Base-by-base conservation (phyloP, 1,140 invertebrate genomes). In the Lamellibrachia luymesi region DNA sequence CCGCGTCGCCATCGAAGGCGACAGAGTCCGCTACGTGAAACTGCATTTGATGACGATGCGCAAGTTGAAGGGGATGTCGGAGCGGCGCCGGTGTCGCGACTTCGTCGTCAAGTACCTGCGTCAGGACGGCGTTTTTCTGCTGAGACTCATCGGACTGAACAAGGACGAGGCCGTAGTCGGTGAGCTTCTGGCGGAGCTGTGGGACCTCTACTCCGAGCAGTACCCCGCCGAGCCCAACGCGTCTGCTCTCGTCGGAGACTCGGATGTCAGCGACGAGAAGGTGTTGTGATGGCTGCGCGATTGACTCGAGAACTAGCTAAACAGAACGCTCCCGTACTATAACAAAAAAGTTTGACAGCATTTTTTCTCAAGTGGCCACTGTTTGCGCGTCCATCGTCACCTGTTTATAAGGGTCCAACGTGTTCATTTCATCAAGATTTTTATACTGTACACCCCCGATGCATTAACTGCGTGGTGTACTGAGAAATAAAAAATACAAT, bases 121-220 rank as follows among this genome's bases (percentile, higher is more conserved):
- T 25, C 95, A 96, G 90, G 96, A 96, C 94, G 96, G 96, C 27
- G 94, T 96, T 10, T 95, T 96, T 90, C 94, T 96, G 49, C 92
- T 96, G 50, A 94, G 95, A 90, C 92, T 96, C 22, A 94, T 96
- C 13, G 95, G 94, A 90, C 95, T 95, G 90, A 96, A 96, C 93
- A 95, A 95, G 50, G 96, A 95, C 93, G 95, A 96, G 92, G 95
- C 96, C 91, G 94, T 96, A 25, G 94, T 96, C 64, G 94, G 95
- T 0, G 96, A 96, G 91, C 93, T 96, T n/a, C 94, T 96, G 8
- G 91, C 94, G 50, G 95, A 95, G 93, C 90, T 96, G 92, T 96
- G 95, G 95, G 17, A 91, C 27, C 91, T 93, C 92, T 94, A 94
- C 93, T 92, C 49, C 64, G 64, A 80, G 64, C 64, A 80, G 64